Percentiles rank a stretch among this genome's conserved stretches.
phyloP scores from a whole-genome alignment of 2,797 vertebrate genomes.

The Merluccius polli region DNA sequence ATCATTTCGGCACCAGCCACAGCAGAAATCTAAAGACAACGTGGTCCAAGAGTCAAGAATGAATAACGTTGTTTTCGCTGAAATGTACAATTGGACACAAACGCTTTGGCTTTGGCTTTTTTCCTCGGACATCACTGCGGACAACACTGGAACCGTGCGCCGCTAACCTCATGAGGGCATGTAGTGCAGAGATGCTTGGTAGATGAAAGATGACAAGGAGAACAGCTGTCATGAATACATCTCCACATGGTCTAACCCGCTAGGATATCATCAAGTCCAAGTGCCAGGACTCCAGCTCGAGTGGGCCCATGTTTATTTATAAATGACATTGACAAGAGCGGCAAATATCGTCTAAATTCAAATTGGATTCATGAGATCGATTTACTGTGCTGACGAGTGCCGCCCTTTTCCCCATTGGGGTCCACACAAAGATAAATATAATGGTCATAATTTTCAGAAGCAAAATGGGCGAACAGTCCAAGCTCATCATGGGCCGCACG shows the following conservation, averaged over 20 bases:
- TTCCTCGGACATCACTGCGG: too few relatives aligned
- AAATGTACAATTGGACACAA: too few relatives aligned
- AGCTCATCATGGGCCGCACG: conserved; percentile 30
- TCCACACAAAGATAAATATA: conserved; percentile 28
- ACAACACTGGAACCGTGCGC: neutral
- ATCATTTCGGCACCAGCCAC: neutral
- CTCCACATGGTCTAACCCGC: neutral
- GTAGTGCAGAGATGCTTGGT: too few relatives aligned
- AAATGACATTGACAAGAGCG: neutral
- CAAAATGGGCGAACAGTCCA: conserved; percentile 28
- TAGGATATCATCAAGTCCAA: neutral
- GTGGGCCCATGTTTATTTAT: neutral
- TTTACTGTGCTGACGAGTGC: conserved; percentile 16
- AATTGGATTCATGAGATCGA: conserved; percentile 26
- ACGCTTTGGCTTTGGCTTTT: too few relatives aligned
- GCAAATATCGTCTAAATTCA: conserved; percentile 16
- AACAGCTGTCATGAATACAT: neutral
- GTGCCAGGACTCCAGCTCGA: neutral
- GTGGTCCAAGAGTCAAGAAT: neutral
- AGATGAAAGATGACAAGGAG: neutral
- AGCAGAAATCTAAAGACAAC: neutral
- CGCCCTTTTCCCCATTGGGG: conserved; percentile 31
- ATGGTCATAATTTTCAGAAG: conserved; percentile 8
- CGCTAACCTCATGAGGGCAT: neutral
- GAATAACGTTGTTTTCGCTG: neutral